Evolutionary conservation across 1,140 invertebrate genomes (phyloP).

Genomic region (Drosophila parvula): DNA sequence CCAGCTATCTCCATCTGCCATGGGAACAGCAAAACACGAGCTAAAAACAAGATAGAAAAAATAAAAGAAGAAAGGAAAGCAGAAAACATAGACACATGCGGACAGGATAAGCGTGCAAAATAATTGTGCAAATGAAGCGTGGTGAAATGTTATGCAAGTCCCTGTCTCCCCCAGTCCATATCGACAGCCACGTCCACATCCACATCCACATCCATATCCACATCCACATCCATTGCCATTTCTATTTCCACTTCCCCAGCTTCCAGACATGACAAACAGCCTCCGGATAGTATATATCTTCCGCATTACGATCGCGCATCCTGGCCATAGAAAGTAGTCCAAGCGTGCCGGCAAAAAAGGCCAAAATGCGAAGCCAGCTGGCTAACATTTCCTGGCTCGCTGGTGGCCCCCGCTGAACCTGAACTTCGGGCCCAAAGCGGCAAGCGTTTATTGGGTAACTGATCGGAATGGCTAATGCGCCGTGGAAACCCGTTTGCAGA

Average conservation of each 20-base stretch:
- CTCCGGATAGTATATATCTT: conserved; percentile 51
- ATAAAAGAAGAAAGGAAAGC: not conserved
- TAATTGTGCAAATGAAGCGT: conserved; percentile 63
- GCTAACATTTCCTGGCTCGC: conserved; percentile 64
- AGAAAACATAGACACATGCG: conserved; percentile 4
- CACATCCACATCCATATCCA: conserved; percentile 22
- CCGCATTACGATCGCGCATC: conserved; percentile 74
- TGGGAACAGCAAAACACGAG: conserved; percentile 19
- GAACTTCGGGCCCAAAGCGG: conserved; percentile 65
- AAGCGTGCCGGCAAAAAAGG: conserved; percentile 65
- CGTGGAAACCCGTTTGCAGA: conserved; percentile 44
- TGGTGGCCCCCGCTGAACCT: conserved; percentile 68
- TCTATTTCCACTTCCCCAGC: conserved; percentile 38
- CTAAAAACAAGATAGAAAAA: not conserved
- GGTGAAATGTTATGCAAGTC: conserved; percentile 77
- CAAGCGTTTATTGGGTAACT: conserved; percentile 38
- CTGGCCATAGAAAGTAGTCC: conserved; percentile 80
- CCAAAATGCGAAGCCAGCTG: conserved; percentile 46
- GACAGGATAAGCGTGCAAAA: conserved; percentile 51
- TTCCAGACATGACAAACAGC: conserved; percentile 32
- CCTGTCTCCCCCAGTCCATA: conserved; percentile 13
- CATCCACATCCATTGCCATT: conserved; percentile 48
- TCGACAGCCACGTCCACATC: conserved; percentile 22
- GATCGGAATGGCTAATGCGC: conserved; percentile 22
- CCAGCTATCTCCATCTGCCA: conserved; percentile 26